These are phyloP conservation scores for Helicoverpa armigera DNA, from an alignment of 1,140 invertebrate genomes.

Conservation along the genomic window DNA sequence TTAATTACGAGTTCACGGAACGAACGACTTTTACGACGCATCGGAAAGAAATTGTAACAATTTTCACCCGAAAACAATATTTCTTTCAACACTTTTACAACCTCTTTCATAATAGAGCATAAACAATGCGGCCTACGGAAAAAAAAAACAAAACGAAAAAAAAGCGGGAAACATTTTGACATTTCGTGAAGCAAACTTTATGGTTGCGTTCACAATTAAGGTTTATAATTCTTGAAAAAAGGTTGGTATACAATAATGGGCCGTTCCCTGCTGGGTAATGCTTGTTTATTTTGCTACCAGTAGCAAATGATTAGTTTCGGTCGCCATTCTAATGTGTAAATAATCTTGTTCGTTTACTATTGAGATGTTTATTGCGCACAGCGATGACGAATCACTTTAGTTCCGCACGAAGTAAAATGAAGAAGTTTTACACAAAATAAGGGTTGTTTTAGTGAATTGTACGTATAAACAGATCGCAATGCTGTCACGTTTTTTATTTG, in stretches of 20 bases:
- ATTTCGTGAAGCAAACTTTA: slow-evolving; percentile 65
- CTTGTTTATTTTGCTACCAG: slow-evolving; percentile 72
- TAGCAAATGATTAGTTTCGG: slow-evolving; percentile 84
- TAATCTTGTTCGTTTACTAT: slow-evolving; percentile 63
- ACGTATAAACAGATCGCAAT: slow-evolving; percentile 20
- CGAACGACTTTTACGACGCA: slow-evolving; percentile 57
- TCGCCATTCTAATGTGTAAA: slow-evolving; percentile 75
- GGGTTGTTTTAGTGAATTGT: slow-evolving; percentile 20
- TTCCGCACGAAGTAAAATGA: slow-evolving; percentile 42
- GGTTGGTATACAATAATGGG: slow-evolving; percentile 66
- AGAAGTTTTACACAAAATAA: slow-evolving; percentile 32
- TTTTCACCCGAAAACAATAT: slow-evolving; percentile 65
- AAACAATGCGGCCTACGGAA: slow-evolving; percentile 64
- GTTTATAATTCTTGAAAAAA: slow-evolving; percentile 77
- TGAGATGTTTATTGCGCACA: slow-evolving; percentile 17
- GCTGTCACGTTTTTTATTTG: slow-evolving; percentile 38
- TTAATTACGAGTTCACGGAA: slow-evolving; percentile 46
- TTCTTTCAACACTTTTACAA: slow-evolving; percentile 64
- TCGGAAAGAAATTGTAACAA: slow-evolving; percentile 77
- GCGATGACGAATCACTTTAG: slow-evolving; percentile 42
- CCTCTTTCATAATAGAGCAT: slow-evolving; percentile 62
- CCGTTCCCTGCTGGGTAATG: slow-evolving; percentile 61
- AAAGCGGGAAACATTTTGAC: slow-evolving; percentile 79
- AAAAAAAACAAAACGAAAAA: slow-evolving; percentile 59
- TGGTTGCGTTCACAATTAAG: slow-evolving; percentile 69